A percentile compares a stretch with the other conserved stretches of the same genome.
Conservation (phyloP, 2,888 invertebrate species). For the Aphidius colemani region DNA sequence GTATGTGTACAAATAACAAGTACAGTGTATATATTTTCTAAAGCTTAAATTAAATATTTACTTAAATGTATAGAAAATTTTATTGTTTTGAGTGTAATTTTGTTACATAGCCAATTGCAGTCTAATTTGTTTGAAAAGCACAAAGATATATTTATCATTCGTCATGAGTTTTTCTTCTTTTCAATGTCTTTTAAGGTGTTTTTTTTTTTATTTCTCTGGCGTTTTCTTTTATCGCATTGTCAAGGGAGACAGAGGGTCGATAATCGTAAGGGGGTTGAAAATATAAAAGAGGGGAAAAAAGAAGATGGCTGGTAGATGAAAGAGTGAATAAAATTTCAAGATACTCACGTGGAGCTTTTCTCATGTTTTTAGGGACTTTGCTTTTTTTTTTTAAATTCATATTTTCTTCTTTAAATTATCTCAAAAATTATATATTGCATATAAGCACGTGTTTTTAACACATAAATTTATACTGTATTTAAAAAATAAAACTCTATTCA, state of each 20-base stretch:
- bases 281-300: conserved; percentile 6
- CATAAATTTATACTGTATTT: too few relatives aligned
- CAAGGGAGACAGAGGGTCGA: conserved; percentile 14
- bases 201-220: neutral
- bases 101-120: too few relatives aligned
- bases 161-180: neutral
- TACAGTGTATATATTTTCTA: too few relatives aligned
- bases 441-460: too few relatives aligned
- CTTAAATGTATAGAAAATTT: too few relatives aligned
- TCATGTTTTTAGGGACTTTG: neutral
- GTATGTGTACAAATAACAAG: too few relatives aligned
- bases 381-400: neutral
- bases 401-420: too few relatives aligned
- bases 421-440: too few relatives aligned
- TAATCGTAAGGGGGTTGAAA: conserved; percentile 14
- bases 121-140: neutral
- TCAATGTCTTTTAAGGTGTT: neutral
- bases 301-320: neutral
- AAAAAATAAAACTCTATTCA: too few relatives aligned
- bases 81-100: too few relatives aligned
- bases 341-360: conserved; percentile 15
- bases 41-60: too few relatives aligned
- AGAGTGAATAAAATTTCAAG: neutral
- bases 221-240: conserved; percentile 18
- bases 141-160: conserved; percentile 3